Evolutionary conservation across 2,888 invertebrate species (phyloP).

Genomic region (Cenopis cana): DNA sequence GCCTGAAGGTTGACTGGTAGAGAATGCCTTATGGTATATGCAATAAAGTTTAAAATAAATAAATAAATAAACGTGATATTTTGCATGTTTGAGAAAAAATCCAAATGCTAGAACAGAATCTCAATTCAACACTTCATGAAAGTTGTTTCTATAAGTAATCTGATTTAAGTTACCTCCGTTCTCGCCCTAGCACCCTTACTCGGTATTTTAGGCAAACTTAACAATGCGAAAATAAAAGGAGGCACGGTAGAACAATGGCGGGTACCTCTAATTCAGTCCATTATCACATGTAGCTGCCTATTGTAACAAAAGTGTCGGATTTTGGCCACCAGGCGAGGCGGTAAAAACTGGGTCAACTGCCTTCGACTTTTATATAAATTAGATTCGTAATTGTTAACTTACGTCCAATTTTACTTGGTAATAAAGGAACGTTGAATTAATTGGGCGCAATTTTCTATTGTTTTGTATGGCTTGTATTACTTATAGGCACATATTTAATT

Average conservation of each 20-base stretch:
- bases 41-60: too few relatives aligned
- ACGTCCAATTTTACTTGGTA: conserved; percentile 1
- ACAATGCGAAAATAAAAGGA: conserved; percentile 41
- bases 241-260: conserved; percentile 55
- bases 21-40: too few relatives aligned
- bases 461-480: background rate
- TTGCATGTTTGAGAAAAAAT: too few relatives aligned
- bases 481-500: too few relatives aligned
- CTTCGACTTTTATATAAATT: conserved; percentile 27
- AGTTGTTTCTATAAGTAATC: too few relatives aligned
- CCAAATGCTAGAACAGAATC: too few relatives aligned
- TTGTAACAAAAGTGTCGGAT: conserved; percentile 58
- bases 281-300: conserved; percentile 52
- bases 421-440: background rate
- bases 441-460: background rate
- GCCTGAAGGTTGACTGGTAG: too few relatives aligned
- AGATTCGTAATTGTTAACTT: conserved; percentile 7
- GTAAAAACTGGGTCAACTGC: conserved; percentile 40
- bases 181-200: conserved; percentile 1
- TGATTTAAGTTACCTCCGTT: background rate
- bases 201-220: conserved; percentile 24
- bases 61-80: too few relatives aligned
- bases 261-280: conserved; percentile 54
- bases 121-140: background rate
- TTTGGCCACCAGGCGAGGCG: conserved; percentile 50